phyloP scores from a whole-genome alignment of 1,140 invertebrate species.

The Helicorthomorpha holstii region DNA sequence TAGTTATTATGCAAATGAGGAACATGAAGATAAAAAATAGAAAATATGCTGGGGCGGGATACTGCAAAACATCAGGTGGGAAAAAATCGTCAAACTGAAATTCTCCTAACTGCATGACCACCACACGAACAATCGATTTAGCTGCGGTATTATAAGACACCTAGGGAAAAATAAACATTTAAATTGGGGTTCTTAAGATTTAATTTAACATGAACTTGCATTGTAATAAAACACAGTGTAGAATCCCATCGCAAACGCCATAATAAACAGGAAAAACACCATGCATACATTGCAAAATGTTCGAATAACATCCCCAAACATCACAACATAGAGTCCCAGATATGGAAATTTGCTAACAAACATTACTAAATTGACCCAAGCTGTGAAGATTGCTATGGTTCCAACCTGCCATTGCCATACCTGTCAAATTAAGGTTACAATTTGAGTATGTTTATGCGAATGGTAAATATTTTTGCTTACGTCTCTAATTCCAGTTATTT shows the following conservation, averaged over 20 bases:
- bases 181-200: too few relatives aligned
- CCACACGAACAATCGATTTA: slow-evolving; percentile 12
- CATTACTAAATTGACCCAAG: slow-evolving; percentile 33
- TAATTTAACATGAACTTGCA: too few relatives aligned
- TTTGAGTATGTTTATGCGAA: not conserved
- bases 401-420: slow-evolving; percentile 35
- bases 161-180: too few relatives aligned
- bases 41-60: slow-evolving; percentile 11
- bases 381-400: slow-evolving; percentile 28
- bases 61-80: slow-evolving; percentile 7
- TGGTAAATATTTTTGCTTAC: slow-evolving; percentile 25
- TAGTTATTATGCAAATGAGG: slow-evolving; percentile 13
- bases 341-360: slow-evolving; percentile 30
- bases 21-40: slow-evolving; percentile 13
- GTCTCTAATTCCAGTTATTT: slow-evolving; percentile 23
- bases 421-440: slow-evolving; percentile 17
- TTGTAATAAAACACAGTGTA: slow-evolving; percentile 27
- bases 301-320: slow-evolving; percentile 34
- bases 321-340: slow-evolving; percentile 38
- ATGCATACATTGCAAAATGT: slow-evolving; percentile 34
- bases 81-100: slow-evolving; percentile 15
- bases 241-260: slow-evolving; percentile 33
- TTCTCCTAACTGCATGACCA: slow-evolving; percentile 16
- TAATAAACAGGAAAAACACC: slow-evolving; percentile 33
- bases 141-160: slow-evolving; percentile 29